phyloP scores from a whole-genome alignment of 2,113 vertebrate genomes.

The Barbus barbus region DNA sequence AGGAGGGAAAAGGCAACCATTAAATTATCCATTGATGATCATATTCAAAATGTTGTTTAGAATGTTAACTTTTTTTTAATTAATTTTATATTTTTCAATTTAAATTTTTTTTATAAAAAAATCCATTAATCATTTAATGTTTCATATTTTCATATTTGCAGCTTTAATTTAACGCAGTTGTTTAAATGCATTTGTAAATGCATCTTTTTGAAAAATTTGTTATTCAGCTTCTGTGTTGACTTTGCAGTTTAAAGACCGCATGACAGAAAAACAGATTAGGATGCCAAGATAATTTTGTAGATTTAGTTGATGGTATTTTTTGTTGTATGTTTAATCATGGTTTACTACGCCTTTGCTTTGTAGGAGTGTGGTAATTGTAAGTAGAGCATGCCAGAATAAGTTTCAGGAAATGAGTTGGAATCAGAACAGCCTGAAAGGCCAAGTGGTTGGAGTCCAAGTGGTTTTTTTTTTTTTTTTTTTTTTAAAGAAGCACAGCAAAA shows the following conservation, averaged over 20 bases:
- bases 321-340: neutral
- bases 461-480: neutral
- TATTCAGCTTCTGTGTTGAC: neutral
- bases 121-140: neutral
- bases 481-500: neutral
- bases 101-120: neutral
- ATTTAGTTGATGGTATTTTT: constrained; percentile 4
- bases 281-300: neutral
- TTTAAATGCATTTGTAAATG: neutral
- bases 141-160: neutral
- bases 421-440: constrained; percentile 1
- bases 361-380: neutral
- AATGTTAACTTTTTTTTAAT: neutral
- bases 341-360: neutral
- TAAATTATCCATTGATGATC: neutral
- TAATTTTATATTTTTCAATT: neutral
- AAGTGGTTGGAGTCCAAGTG: neutral
- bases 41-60: neutral
- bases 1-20: neutral
- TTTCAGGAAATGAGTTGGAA: constrained; percentile 16
- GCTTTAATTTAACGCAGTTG: neutral
- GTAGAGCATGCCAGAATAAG: constrained; percentile 30
- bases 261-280: neutral
- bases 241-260: neutral
- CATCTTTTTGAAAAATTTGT: neutral